A percentile compares a stretch with the other conserved stretches of the same genome.
Evolutionary conservation across 2,888 invertebrate genomes (phyloP).

Genomic region (Spilarctia lutea): DNA sequence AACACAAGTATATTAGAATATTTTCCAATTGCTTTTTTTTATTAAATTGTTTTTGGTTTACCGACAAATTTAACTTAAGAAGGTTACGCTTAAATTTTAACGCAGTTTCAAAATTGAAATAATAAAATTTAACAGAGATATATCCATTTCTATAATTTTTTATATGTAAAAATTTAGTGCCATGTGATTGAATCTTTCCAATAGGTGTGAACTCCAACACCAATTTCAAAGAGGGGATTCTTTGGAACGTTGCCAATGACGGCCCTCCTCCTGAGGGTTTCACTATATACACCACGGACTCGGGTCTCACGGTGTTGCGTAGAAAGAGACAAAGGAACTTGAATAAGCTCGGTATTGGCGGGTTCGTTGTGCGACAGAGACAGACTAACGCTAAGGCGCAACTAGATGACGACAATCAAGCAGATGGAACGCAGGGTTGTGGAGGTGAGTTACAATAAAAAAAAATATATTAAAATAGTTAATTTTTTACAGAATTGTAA

Average conservation of each 20-base stretch:
- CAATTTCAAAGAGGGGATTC: slow-evolving; percentile 93
- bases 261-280: slow-evolving; percentile 95
- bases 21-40: too few relatives aligned
- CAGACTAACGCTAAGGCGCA: slow-evolving; percentile 73
- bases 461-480: too few relatives aligned
- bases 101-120: too few relatives aligned
- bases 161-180: background rate
- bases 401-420: slow-evolving; percentile 74
- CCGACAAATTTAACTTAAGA: background rate
- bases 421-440: slow-evolving; percentile 68
- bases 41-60: too few relatives aligned
- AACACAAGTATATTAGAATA: too few relatives aligned
- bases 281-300: slow-evolving; percentile 92
- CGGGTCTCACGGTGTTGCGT: slow-evolving; percentile 92
- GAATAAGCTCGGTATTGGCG: slow-evolving; percentile 95
- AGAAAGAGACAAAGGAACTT: slow-evolving; percentile 95
- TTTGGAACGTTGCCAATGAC: slow-evolving; percentile 91
- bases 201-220: slow-evolving; percentile 60
- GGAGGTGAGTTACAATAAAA: slow-evolving; percentile 62
- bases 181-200: slow-evolving; percentile 12
- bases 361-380: slow-evolving; percentile 93
- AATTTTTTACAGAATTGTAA: too few relatives aligned
- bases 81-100: background rate
- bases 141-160: background rate
- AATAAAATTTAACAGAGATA: too few relatives aligned